Base-by-base conservation (phyloP, 2,113 vertebrate genomes). In the Catagonus wagneri region DNA sequence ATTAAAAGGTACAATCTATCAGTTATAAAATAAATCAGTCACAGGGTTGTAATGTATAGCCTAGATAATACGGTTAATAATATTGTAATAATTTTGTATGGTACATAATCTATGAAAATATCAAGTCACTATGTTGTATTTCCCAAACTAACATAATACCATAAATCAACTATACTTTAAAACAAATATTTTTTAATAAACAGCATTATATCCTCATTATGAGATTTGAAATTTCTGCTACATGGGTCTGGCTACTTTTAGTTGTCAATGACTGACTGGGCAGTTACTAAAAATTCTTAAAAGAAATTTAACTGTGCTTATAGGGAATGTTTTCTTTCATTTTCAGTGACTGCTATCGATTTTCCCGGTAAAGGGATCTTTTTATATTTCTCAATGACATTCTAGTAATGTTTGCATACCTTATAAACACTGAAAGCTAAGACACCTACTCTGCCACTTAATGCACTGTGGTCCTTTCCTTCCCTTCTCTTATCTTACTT, bases 201-300 rank as follows among this genome's bases (percentile, higher is more conserved):
- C 1, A 74, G 6, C 17, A 32, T 78, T 86, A 39, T 20, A 74
- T 52, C 0, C 32, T 52, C 9, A 39, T 56, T 25, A 34, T 89
- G 75, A 65, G 50, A 75, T 36, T 84, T 63, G n/a, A 96, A 83
- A 60, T 74, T 88, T 36, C 27, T 90, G 17, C 3, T 54, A 14
- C 7, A 44, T 34, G 50, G 69, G 3, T 65, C 32, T 44, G 39
- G 36, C 3, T 16, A 80, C 20, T 69, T 84, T 72, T 39, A 50
- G 39, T 69, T 80, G 20, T 13, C 23, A 90, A 5, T 34, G 22
- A 12, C 29, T 96, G 23, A 52, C 14, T 54, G 63, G 92, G 19
- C 4, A 79, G 7, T 93, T 84, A 87, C 39, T 89, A 58, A 74
- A 90, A 96, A 44, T 81, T 60, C 19, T 66, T 16, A 65, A 84